Conservation (phyloP, 1,140 invertebrate species). For the Vanessa atalanta region DNA sequence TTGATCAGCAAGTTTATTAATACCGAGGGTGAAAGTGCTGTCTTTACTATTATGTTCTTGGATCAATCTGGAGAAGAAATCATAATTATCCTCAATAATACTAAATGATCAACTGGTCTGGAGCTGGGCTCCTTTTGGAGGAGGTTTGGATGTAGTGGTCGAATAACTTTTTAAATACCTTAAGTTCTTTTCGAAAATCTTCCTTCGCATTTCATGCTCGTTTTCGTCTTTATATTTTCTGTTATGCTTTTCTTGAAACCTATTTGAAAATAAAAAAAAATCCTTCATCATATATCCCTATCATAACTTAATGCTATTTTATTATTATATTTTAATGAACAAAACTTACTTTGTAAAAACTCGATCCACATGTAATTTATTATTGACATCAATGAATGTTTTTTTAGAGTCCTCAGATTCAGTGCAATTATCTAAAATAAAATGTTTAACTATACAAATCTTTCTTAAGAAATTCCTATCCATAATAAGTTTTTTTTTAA, state of each 20-base stretch:
- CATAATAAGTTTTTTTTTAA: neutral
- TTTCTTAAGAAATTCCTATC: neutral
- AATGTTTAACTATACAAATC: neutral
- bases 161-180: slow-evolving; percentile 33
- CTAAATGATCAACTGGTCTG: no score
- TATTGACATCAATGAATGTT: neutral
- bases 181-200: slow-evolving; percentile 49
- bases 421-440: neutral
- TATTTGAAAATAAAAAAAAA: slow-evolving; percentile 11
- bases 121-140: no score
- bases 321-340: slow-evolving; percentile 16
- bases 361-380: neutral
- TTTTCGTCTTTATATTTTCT: slow-evolving; percentile 43
- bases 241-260: slow-evolving; percentile 45
- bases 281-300: no score
- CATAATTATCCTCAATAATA: neutral
- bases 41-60: slow-evolving; percentile 49
- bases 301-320: neutral
- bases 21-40: slow-evolving; percentile 51
- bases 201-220: slow-evolving; percentile 49
- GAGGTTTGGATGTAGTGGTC: no score
- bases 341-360: neutral
- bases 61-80: slow-evolving; percentile 16
- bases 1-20: slow-evolving; percentile 64
- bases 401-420: neutral